These are phyloP conservation scores for Coregonus sp. DNA, from an alignment of 2,797 vertebrate species.

Conservation along the genomic window DNA sequence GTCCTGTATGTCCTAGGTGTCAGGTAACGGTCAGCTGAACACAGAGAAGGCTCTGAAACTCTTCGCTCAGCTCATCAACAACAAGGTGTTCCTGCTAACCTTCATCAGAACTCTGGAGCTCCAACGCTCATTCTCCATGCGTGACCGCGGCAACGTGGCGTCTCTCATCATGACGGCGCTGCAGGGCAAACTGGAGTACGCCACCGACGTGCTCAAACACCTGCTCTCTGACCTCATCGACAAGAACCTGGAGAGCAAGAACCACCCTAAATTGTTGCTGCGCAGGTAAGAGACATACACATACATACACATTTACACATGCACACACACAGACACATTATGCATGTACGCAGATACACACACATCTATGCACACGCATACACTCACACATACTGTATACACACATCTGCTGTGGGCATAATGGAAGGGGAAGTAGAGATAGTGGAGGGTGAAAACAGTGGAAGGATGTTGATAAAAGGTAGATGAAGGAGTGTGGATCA, in stretches of 20 bases:
- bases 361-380: too few species aligned
- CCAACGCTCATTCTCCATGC: constrained; percentile 98
- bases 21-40: constrained; percentile 91
- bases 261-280: constrained; percentile 95
- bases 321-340: too few species aligned
- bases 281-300: constrained; percentile 79
- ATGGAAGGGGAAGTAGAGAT: background rate
- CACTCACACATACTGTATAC: constrained; percentile 6
- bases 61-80: constrained; percentile 97
- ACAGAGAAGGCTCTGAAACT: constrained; percentile 97
- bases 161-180: constrained; percentile 98
- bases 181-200: constrained; percentile 92
- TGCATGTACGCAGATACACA: too few species aligned
- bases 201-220: constrained; percentile 96
- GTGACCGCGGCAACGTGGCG: constrained; percentile 95
- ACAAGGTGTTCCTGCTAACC: constrained; percentile 95
- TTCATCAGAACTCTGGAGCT: constrained; percentile 95
- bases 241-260: constrained; percentile 98
- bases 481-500: background rate
- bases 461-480: background rate
- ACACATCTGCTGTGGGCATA: background rate
- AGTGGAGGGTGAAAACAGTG: background rate
- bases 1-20: constrained; percentile 77
- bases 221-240: constrained; percentile 93
- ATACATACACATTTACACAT: background rate